A percentile compares a stretch with the other conserved stretches of the same genome.
Evolutionary conservation across 2,113 vertebrate genomes (phyloP).

Genomic region (Entelurus aequoreus): DNA sequence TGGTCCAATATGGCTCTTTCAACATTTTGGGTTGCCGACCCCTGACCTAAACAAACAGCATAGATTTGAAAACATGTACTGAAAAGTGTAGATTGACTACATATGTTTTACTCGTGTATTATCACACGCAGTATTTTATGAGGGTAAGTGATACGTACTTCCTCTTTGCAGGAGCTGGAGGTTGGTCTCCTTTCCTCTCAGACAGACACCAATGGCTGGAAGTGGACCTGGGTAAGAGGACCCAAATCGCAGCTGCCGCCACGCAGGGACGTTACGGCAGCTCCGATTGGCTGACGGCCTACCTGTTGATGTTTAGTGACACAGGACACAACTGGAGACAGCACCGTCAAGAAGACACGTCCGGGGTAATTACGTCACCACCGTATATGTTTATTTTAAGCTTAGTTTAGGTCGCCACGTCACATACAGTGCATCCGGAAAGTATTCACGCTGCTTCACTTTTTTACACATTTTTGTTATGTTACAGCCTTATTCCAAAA

Average conservation of each 20-base stretch:
- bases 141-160: not conserved
- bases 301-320: conserved; percentile 88
- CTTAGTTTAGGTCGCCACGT: not conserved
- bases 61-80: no score
- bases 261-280: conserved; percentile 92
- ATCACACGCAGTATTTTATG: not conserved
- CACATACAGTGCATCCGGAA: no score
- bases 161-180: conserved; percentile 80
- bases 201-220: conserved; percentile 90
- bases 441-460: no score
- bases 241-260: conserved; percentile 80
- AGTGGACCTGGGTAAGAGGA: conserved; percentile 84
- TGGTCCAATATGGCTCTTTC: no score
- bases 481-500: no score
- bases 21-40: no score
- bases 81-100: no score
- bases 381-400: not conserved
- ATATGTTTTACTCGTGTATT: no score
- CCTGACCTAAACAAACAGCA: no score
- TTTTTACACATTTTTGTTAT: no score
- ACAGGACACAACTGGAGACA: conserved; percentile 89
- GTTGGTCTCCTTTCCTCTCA: conserved; percentile 87
- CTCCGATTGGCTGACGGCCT: conserved; percentile 87
- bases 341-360: conserved; percentile 85
- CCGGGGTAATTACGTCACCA: conserved; percentile 74